Conservation (phyloP, 2,797 vertebrate genomes). For the Podargus strigoides region DNA sequence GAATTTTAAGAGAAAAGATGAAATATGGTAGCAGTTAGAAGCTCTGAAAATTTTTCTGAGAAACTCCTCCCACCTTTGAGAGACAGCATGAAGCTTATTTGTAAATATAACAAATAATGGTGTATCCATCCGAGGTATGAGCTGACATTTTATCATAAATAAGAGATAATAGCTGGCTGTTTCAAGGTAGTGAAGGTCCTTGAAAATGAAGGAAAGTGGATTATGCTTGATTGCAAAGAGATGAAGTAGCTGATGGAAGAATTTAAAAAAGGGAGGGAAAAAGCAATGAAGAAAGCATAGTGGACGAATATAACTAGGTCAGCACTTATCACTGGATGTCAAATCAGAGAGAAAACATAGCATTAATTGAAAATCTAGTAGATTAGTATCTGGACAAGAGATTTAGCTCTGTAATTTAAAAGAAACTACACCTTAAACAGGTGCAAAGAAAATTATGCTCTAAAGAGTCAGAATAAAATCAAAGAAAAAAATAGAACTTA, state of each 20-base stretch:
- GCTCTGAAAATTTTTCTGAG: constrained; percentile 11
- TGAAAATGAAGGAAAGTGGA: background rate
- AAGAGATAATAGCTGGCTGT: background rate
- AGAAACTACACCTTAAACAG: background rate
- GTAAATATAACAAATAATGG: background rate
- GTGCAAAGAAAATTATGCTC: background rate
- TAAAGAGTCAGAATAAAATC: background rate
- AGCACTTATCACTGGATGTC: background rate
- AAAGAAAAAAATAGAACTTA: background rate
- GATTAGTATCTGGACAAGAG: background rate
- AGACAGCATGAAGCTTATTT: background rate
- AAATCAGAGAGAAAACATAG: background rate
- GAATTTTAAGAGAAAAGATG: background rate
- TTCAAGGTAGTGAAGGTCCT: background rate
- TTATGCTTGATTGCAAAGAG: background rate
- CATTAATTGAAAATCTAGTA: background rate
- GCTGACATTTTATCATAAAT: constrained; percentile 1
- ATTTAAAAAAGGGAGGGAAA: background rate
- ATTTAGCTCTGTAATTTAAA: background rate
- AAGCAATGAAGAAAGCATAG: background rate
- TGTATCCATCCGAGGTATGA: background rate
- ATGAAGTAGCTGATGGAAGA: background rate
- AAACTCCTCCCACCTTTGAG: background rate
- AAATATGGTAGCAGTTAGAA: background rate
- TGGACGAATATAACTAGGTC: background rate